Percentiles rank a stretch among this genome's conserved stretches.
phyloP scores from a whole-genome alignment of 2,797 vertebrate genomes.

The Liasis olivaceus region DNA sequence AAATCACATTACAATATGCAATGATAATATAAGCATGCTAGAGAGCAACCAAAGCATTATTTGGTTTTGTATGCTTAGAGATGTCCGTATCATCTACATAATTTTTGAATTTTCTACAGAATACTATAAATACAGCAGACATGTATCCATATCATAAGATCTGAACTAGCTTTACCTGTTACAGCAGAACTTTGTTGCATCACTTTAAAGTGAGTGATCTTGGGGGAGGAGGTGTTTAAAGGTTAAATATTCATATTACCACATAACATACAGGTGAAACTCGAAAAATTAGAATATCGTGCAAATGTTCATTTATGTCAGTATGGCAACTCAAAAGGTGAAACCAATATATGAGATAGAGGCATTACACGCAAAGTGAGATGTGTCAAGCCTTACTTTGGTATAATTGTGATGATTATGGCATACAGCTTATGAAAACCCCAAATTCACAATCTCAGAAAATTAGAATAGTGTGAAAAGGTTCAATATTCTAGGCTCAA shows the following conservation, averaged over 20 bases:
- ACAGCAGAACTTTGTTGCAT: neutral
- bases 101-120: neutral
- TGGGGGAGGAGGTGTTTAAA: neutral
- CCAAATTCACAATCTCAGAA: no score
- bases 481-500: no score
- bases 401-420: no score
- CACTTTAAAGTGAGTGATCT: neutral
- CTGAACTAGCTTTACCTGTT: neutral
- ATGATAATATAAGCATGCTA: neutral
- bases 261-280: no score
- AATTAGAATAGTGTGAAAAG: no score
- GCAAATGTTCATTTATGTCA: no score
- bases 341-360: no score
- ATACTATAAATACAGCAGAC: neutral
- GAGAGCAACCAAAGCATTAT: neutral
- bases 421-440: no score
- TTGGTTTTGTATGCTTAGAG: neutral
- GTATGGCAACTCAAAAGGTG: no score
- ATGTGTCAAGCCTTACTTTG: no score
- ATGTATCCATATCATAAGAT: neutral
- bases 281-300: no score
- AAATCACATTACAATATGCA: neutral
- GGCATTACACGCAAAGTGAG: no score
- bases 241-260: neutral
- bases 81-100: neutral